Conservation (phyloP, 2,113 vertebrate genomes). For the Misgurnus mizolepis region DNA sequence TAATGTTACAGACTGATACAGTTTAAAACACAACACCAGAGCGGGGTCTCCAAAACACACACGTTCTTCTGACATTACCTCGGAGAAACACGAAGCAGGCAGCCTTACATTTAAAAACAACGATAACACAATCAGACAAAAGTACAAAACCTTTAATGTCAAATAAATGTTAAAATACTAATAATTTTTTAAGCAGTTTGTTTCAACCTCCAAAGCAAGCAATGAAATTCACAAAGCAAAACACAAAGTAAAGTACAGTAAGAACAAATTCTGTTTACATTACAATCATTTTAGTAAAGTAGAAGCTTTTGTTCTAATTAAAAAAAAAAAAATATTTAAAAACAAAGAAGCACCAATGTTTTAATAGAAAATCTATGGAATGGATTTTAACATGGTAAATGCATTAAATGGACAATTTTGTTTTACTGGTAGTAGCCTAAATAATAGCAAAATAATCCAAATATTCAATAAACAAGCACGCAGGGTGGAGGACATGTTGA, state of each 20-base stretch:
- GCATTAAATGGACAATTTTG: no score
- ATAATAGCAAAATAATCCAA: no score
- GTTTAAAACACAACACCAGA: conserved; percentile 78
- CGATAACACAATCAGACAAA: not conserved
- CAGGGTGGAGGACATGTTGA: no score
- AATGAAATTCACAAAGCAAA: not conserved
- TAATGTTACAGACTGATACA: conserved; percentile 68
- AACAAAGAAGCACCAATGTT: no score
- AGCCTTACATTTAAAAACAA: not conserved
- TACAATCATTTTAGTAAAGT: not conserved
- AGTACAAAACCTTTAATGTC: not conserved
- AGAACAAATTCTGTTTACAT: not conserved
- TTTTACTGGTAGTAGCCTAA: no score
- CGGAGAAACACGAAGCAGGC: no score
- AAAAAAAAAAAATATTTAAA: not conserved
- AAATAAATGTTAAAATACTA: not conserved
- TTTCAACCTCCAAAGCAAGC: not conserved
- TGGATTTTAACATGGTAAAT: no score
- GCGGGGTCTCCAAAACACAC: conserved; percentile 57
- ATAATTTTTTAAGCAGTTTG: not conserved
- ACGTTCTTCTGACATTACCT: not conserved
- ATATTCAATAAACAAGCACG: no score
- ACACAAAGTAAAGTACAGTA: no score
- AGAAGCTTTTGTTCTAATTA: no score
- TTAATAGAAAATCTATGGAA: no score